Evolutionary conservation across 1,140 invertebrate genomes (phyloP).

Genomic region (Brevipalpus yothersi): DNA sequence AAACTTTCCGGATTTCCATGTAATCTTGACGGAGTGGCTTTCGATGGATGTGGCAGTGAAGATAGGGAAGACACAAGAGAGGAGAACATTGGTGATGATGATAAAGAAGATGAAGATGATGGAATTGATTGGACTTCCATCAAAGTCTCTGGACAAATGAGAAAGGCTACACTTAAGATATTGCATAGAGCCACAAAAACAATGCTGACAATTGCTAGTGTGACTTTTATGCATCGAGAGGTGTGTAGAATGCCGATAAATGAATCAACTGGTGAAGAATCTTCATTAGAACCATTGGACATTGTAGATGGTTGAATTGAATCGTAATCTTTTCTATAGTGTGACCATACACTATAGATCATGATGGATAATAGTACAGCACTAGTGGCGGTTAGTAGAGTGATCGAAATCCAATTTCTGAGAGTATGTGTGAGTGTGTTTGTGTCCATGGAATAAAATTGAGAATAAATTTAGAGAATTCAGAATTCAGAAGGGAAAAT

Average conservation of each 20-base stretch:
- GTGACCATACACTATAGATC: not conserved
- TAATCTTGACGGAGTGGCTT: no score
- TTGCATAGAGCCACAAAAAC: not conserved
- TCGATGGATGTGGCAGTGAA: not conserved
- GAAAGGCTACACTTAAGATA: not conserved
- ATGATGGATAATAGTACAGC: not conserved
- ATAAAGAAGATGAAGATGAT: not conserved
- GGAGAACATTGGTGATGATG: not conserved
- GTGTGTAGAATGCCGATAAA: not conserved
- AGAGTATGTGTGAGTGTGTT: not conserved
- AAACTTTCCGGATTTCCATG: no score
- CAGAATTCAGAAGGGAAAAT: no score
- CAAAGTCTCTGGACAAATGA: not conserved
- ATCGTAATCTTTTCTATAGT: not conserved
- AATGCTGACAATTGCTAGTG: not conserved
- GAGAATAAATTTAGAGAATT: no score
- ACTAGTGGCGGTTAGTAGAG: constrained; percentile 1
- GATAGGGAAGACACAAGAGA: not conserved
- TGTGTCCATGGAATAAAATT: no score
- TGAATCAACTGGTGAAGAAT: not conserved
- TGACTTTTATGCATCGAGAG: not conserved
- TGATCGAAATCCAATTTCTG: constrained; percentile 4
- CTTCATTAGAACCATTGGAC: not conserved
- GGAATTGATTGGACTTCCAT: not conserved
- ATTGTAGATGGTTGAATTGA: not conserved